Evolutionary conservation across 2,888 invertebrate species (phyloP).

Genomic region (Pyrrhia umbra): DNA sequence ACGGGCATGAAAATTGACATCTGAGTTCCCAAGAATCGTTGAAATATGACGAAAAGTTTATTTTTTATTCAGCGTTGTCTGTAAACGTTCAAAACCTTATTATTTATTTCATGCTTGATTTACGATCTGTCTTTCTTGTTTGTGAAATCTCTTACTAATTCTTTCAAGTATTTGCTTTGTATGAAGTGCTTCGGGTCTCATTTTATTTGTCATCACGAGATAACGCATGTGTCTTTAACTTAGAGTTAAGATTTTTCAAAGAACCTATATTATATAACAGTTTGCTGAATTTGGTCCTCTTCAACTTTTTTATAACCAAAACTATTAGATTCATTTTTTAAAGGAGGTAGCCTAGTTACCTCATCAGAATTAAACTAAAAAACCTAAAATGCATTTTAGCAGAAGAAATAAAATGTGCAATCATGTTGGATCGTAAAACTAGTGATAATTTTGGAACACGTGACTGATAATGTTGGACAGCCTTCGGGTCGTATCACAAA

Average conservation of each 20-base stretch:
- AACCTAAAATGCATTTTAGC: not conserved
- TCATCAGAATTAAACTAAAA: no score
- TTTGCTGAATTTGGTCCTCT: no score
- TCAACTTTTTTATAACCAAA: no score
- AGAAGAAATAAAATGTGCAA: slow-evolving; percentile 13
- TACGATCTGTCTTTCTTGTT: slow-evolving; percentile 3
- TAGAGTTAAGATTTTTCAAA: no score
- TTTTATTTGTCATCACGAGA: not conserved
- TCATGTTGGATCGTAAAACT: slow-evolving; percentile 34
- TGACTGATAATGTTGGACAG: slow-evolving; percentile 34
- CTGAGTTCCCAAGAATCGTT: slow-evolving; percentile 8
- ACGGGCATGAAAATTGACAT: slow-evolving; percentile 17
- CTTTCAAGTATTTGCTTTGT: not conserved
- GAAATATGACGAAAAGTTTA: slow-evolving; percentile 23
- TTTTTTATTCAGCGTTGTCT: slow-evolving; percentile 20
- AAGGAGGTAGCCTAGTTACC: no score
- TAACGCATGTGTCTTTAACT: no score
- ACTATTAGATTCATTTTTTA: no score
- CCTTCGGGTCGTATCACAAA: slow-evolving; percentile 33
- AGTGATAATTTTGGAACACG: slow-evolving; percentile 39
- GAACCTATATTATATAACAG: no score
- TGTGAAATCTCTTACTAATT: slow-evolving; percentile 4
- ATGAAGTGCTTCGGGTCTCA: no score
- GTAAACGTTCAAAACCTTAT: slow-evolving; percentile 28
- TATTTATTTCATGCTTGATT: slow-evolving; percentile 16